Conservation (phyloP, 2,113 vertebrate species). For the Cavia aperea region DNA sequence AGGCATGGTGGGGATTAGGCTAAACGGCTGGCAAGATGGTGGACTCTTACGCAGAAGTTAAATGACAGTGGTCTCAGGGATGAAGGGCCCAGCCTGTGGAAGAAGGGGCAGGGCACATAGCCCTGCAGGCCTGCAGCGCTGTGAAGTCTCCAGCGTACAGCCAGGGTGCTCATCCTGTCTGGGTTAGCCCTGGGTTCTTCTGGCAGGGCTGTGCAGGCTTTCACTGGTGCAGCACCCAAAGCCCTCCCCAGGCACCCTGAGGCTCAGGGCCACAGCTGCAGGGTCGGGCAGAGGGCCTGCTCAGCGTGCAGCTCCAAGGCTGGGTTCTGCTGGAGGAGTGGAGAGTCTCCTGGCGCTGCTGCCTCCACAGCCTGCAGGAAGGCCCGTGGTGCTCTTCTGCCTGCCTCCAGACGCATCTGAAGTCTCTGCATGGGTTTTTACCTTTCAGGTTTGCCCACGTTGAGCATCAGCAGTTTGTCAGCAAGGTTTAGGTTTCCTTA, state of each 20-base stretch:
- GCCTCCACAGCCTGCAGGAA: neutral
- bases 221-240: neutral
- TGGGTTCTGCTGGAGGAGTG: neutral
- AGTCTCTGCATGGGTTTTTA: neutral
- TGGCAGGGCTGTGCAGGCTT: neutral
- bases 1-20: neutral
- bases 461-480: no score
- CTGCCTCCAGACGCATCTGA: neutral
- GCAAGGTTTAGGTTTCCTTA: neutral
- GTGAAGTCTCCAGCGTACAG: neutral
- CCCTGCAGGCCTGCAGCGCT: neutral
- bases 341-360: neutral
- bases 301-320: no score
- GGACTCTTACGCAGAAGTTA: neutral
- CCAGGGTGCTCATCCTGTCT: neutral
- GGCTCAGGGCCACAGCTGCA: neutral
- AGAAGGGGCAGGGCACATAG: no score
- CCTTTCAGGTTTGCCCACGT: neutral
- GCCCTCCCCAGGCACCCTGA: no score
- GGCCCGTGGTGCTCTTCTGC: neutral
- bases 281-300: neutral
- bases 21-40: neutral
- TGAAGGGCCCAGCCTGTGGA: neutral
- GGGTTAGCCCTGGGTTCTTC: neutral
- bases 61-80: neutral